phyloP scores from a whole-genome alignment of 1,140 invertebrate species.

The Drosophila setifemur region DNA sequence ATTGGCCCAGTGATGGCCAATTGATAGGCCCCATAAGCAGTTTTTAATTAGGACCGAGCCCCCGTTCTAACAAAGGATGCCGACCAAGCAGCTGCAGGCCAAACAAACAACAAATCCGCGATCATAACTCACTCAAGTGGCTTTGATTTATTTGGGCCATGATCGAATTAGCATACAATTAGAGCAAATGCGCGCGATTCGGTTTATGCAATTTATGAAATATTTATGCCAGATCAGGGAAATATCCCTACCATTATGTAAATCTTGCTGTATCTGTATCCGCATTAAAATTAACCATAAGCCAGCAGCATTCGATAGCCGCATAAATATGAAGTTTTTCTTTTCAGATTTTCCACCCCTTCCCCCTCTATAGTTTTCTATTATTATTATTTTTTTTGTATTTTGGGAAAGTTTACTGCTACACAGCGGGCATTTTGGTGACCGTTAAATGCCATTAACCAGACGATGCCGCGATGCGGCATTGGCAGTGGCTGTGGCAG shows the following conservation, averaged over 20 bases:
- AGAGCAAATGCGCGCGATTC: conserved; percentile 55
- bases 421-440: conserved; percentile 72
- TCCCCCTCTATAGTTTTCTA: conserved; percentile 8
- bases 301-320: conserved; percentile 19
- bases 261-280: conserved; percentile 33
- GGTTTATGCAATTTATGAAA: conserved; percentile 64
- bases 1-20: conserved; percentile 57
- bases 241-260: conserved; percentile 55
- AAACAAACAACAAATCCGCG: conserved; percentile 7
- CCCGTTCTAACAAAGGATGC: conserved; percentile 58
- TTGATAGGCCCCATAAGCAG: conserved; percentile 52
- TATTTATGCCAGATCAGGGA: conserved; percentile 46
- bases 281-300: conserved; percentile 42
- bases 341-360: neutral
- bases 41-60: conserved; percentile 61
- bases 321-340: conserved; percentile 42
- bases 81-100: conserved; percentile 41
- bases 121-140: conserved; percentile 61
- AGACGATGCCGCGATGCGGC: conserved; percentile 66
- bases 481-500: conserved; percentile 69
- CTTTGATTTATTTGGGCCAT: conserved; percentile 67
- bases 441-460: conserved; percentile 80
- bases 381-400: conserved; percentile 22
- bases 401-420: conserved; percentile 78
- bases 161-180: conserved; percentile 73